These are phyloP conservation scores for Drosophila elegans DNA, from an alignment of 1,140 invertebrate genomes.

Conservation along the genomic window DNA sequence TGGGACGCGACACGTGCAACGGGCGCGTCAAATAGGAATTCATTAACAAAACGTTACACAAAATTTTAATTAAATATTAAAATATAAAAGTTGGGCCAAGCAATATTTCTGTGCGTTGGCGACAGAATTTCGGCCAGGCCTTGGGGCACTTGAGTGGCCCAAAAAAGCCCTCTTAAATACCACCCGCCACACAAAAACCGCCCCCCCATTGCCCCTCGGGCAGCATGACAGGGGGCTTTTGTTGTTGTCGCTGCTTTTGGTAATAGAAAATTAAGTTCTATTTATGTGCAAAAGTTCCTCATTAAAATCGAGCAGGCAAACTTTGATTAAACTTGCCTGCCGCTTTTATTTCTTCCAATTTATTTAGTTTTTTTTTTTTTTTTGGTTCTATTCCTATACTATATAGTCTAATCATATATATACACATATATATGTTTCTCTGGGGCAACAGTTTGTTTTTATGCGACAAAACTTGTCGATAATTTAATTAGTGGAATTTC, in stretches of 20 bases:
- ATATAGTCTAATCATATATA: background rate
- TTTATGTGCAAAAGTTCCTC: constrained; percentile 50
- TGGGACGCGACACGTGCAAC: constrained; percentile 69
- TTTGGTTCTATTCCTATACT: background rate
- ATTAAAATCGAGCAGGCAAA: constrained; percentile 63
- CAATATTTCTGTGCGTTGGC: constrained; percentile 59
- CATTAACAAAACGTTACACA: constrained; percentile 83
- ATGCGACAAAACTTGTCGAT: constrained; percentile 67
- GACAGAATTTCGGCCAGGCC: constrained; percentile 32
- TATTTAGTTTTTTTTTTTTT: constrained; percentile 12
- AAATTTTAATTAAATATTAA: constrained; percentile 84
- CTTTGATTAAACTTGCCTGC: constrained; percentile 60
- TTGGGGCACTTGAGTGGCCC: constrained; percentile 19
- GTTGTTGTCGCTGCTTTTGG: constrained; percentile 32
- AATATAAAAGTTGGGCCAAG: constrained; percentile 69
- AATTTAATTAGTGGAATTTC: constrained; percentile 67
- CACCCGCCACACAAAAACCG: background rate
- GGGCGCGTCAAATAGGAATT: constrained; percentile 81
- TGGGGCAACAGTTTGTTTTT: constrained; percentile 61
- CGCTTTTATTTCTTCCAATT: constrained; percentile 22
- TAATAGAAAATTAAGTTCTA: constrained; percentile 70
- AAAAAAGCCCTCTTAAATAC: background rate
- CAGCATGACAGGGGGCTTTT: constrained; percentile 51
- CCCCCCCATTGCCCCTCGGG: background rate
- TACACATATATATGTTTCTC: background rate